A percentile compares a stretch with the other conserved stretches of the same genome.
phyloP scores from a whole-genome alignment of 2,113 vertebrate genomes.

The Parus major region DNA sequence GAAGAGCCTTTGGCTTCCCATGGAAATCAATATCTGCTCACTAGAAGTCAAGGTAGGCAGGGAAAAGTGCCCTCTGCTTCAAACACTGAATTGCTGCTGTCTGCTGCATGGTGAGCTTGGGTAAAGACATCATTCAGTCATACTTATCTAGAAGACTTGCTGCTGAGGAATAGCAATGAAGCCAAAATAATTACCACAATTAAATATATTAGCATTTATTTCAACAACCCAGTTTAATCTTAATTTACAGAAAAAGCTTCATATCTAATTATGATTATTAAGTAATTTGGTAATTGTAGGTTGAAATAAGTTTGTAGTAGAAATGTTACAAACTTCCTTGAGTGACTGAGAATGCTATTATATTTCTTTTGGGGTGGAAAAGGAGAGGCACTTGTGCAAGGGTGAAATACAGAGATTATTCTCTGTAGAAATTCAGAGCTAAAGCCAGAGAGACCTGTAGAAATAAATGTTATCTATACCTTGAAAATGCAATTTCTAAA shows the following conservation, averaged over 20 bases:
- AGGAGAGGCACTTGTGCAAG: not conserved
- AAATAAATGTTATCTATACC: not conserved
- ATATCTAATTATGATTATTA: slow-evolving; percentile 45
- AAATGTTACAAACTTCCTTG: not conserved
- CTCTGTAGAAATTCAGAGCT: not conserved
- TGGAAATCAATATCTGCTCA: not conserved
- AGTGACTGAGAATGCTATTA: not conserved
- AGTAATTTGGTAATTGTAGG: slow-evolving; percentile 40
- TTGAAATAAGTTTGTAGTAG: slow-evolving; percentile 11
- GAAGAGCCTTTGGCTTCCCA: not conserved
- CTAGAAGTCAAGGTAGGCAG: not conserved
- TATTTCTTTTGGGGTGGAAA: not conserved
- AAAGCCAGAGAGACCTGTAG: not conserved
- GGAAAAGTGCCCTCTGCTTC: not conserved
- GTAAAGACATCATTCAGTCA: not conserved
- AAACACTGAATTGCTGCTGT: not conserved
- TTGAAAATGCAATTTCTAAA: not conserved
- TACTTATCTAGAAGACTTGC: not conserved
- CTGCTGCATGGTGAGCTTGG: not conserved
- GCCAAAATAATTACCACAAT: slow-evolving; percentile 51
- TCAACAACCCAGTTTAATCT: slow-evolving; percentile 20
- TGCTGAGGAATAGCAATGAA: slow-evolving; percentile 28
- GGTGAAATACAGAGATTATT: not conserved
- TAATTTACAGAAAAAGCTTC: slow-evolving; percentile 24
- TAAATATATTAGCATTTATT: slow-evolving; percentile 51